Conservation (phyloP, 2,888 invertebrate species). For the Lasioglossum morio region DNA sequence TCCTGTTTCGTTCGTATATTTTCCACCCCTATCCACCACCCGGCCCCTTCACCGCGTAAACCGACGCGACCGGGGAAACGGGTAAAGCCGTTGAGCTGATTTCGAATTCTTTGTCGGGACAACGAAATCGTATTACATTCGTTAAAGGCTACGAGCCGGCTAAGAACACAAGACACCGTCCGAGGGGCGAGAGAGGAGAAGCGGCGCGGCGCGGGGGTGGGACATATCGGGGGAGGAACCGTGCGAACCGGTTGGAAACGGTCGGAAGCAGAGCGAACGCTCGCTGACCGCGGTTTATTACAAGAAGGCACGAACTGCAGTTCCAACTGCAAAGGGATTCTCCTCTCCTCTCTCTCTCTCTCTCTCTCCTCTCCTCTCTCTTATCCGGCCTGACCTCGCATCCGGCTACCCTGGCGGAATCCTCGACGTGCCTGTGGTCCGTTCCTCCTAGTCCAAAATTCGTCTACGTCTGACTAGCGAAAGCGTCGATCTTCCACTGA, state of each 20-base stretch:
- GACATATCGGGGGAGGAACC: conserved; percentile 30
- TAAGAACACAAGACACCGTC: conserved; percentile 46
- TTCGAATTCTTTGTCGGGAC: conserved; percentile 61
- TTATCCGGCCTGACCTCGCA: conserved; percentile 22
- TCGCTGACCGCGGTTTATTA: conserved; percentile 30
- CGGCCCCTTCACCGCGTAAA: not conserved
- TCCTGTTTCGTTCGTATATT: not conserved
- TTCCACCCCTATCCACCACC: not conserved
- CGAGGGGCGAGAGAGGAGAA: not conserved
- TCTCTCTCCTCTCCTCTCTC: not conserved
- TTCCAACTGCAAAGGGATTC: conserved; percentile 36
- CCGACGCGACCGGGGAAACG: conserved; percentile 18
- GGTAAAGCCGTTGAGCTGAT: conserved; percentile 60
- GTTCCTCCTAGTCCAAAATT: conserved; percentile 59
- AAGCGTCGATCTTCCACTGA: conserved; percentile 21
- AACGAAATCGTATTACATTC: conserved; percentile 64
- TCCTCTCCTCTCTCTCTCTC: conserved; percentile 2
- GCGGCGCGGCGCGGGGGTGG: not conserved
- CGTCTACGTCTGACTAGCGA: conserved; percentile 41
- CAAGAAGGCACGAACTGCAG: conserved; percentile 62
- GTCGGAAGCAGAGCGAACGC: conserved; percentile 6
- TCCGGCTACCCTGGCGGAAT: conserved; percentile 26
- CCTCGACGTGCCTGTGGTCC: conserved; percentile 65
- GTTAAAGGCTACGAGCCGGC: conserved; percentile 52
- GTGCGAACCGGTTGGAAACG: not conserved